Evolutionary conservation across 2,888 invertebrate genomes (phyloP), one percentile per base, ranked within the genome.

Genomic region (Pteria penguin): DNA sequence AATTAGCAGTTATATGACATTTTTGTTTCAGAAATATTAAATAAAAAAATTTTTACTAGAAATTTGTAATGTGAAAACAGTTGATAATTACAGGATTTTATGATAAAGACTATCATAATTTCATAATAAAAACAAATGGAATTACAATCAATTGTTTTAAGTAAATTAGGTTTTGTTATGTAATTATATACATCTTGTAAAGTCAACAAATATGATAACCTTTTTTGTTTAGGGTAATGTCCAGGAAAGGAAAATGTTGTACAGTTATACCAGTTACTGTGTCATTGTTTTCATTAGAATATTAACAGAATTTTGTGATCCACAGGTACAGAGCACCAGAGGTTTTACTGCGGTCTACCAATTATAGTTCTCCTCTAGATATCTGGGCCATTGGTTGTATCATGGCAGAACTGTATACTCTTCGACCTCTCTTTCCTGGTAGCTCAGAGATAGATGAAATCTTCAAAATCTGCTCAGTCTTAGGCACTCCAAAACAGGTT

Each of bases 381-480:
- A 94, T 99, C 83, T 99, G 98, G 98, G 98, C 98, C 2, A 96
- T 98, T 65, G 99, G 98, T 58, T 98, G 98, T 90, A 99, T 99
- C 85, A 97, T 98, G 94, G 97, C 98, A 4, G 99, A 99, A 93
- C 94, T 99, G 72, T 98, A 98, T 92, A 98, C 98, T 54, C 96
- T 97, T 89, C 94, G 98, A 60, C 98, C 98, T 0, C 93, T 98
- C 32, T 98, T 98, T 93, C 98, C 98, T 0, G 98, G 98, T 2
- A 97, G 96, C 88, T 97, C 97, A 81, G 98, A 98, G 93, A 97
- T 98, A 80, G 98, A 98, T 93, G 97, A 98, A 93, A 94, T 98
- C 79, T 98, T 98, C 84, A 97, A 97, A 93, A 96, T 98, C 84
- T 97, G 97, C 92, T 96, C 97, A 4, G 95, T 98, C 80, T 94